Conservation (phyloP, 2,113 vertebrate genomes). For the Scomber scombrus region DNA sequence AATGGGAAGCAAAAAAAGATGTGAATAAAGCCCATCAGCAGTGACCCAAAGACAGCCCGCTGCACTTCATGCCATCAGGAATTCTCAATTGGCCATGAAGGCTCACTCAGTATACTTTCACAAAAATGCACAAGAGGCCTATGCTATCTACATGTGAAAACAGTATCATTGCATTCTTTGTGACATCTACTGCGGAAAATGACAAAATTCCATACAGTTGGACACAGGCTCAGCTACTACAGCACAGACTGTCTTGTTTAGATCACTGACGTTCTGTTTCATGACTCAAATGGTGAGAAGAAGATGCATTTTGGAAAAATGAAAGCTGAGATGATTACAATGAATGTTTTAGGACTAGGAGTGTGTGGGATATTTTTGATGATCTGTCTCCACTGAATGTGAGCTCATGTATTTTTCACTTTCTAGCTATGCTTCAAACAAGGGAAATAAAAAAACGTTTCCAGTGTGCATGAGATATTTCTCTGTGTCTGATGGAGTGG, state of each 20-base stretch:
- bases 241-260: no score
- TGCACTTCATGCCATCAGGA: no score
- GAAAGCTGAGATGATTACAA: slow-evolving; percentile 20
- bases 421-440: neutral
- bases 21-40: no score
- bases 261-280: neutral
- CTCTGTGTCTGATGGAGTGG: no score
- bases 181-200: no score
- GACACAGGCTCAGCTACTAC: no score
- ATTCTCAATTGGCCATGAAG: neutral
- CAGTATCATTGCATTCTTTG: no score
- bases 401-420: slow-evolving; percentile 11
- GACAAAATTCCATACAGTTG: no score
- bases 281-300: neutral
- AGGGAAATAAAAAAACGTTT: neutral
- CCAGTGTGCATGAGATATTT: no score
- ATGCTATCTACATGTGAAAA: neutral
- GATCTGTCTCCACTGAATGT: neutral
- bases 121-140: slow-evolving; percentile 6
- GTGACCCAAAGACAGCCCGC: no score
- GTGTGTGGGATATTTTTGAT: neutral
- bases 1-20: no score
- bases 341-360: slow-evolving; percentile 4
- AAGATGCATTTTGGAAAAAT: neutral
- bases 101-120: neutral